Percentiles rank a stretch among this genome's conserved stretches.
Conservation (phyloP, 1,140 invertebrate species). For the Aphidius gifuensis region DNA sequence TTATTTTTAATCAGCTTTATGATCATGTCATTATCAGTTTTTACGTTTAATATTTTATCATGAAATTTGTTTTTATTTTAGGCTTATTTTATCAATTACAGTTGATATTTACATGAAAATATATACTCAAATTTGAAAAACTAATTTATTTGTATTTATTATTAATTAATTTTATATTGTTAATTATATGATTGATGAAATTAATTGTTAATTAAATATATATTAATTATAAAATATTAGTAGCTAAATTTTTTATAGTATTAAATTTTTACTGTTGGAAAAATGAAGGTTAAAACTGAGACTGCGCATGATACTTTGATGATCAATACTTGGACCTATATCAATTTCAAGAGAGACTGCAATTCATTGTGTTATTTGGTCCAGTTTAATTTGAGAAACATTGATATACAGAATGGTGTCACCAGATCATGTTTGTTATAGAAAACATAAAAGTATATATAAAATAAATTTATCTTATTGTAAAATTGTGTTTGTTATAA, state of each 20-base stretch:
- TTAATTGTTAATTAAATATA: no score
- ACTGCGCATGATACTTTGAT: conserved; percentile 38
- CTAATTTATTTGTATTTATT: no score
- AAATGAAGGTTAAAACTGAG: conserved; percentile 25
- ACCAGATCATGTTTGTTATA: conserved; percentile 19
- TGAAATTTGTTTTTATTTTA: not conserved
- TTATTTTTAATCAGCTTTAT: no score
- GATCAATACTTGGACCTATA: conserved; percentile 43
- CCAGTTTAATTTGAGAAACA: not conserved
- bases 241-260: no score
- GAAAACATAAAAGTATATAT: conserved; percentile 20
- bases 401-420: conserved; percentile 11
- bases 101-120: no score
- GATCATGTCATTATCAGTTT: no score
- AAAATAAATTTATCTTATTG: conserved; percentile 4
- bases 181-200: no score
- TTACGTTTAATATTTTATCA: not conserved
- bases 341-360: not conserved
- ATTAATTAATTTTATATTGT: no score
- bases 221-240: no score
- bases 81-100: not conserved
- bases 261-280: no score
- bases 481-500: not conserved
- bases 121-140: no score
- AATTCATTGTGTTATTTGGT: not conserved